These are phyloP conservation scores for Drosophila nigricruria DNA, from an alignment of 2,888 invertebrate genomes.

Conservation along the genomic window DNA sequence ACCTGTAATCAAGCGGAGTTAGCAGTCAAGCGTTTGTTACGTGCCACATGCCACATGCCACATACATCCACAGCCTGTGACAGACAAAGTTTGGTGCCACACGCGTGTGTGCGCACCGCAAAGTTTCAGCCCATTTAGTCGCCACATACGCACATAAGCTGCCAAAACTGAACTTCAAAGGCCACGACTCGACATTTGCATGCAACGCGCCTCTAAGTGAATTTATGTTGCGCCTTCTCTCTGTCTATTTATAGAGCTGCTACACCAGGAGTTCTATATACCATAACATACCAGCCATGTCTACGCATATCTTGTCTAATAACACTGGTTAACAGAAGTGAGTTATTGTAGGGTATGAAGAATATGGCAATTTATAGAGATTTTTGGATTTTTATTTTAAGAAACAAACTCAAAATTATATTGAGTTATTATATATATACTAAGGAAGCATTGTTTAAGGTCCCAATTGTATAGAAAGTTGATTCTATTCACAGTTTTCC, in stretches of 20 bases:
- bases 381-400: too few species aligned
- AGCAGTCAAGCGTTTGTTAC: conserved; percentile 31
- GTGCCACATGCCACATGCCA: conserved; percentile 21
- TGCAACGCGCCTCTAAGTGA: conserved; percentile 52
- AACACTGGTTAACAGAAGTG: conserved; percentile 10
- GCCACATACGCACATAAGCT: conserved; percentile 48
- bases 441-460: too few species aligned
- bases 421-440: too few species aligned
- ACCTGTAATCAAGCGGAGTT: conserved; percentile 87
- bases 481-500: too few species aligned
- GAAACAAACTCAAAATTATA: too few species aligned
- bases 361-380: too few species aligned
- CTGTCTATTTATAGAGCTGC: neutral
- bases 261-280: too few species aligned
- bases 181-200: conserved; percentile 59
- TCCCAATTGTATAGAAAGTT: too few species aligned
- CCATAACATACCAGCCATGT: conserved; percentile 3
- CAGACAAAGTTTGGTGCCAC: conserved; percentile 35
- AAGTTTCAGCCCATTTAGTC: conserved; percentile 61
- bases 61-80: neutral
- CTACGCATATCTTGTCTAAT: conserved; percentile 24
- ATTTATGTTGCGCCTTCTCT: conserved; percentile 30
- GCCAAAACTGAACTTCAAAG: conserved; percentile 66
- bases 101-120: conserved; percentile 5
- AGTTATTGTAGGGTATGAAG: neutral